Evolutionary conservation across 2,888 invertebrate species (phyloP), one percentile per base, ranked within the genome.

Genomic region (Galeopsomyia nigrocyanea): DNA sequence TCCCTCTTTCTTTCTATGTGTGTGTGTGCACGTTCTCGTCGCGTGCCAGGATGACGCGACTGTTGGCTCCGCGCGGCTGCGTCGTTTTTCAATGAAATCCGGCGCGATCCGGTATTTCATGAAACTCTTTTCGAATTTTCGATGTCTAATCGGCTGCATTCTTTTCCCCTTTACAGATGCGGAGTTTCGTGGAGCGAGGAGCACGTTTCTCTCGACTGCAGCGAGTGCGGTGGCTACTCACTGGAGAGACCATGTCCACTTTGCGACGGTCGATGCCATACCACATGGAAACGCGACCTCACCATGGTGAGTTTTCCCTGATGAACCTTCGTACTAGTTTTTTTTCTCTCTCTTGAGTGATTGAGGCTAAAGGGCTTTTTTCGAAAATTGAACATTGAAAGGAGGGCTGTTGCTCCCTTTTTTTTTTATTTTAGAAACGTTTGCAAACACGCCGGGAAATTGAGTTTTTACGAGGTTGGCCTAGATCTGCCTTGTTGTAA

Each of bases 151-250:
- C 21, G 5, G 0, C 7, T 60, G 9, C 16, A 1, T 19, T 50
- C 5, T 21, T 3, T 16, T 21, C 7, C 0, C 16, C 19, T 56
- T 81, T 85, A 22, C 83, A 91, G 90, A 81, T 95, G 94, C 86
- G 93, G 94, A 65, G 93, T 94, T 31, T 92, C 92, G 78, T 95
- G 94, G 94, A 90, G 90, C 79, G 92, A 93, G 81, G 91, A 92
- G 79, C 93, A 94, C 84, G 92, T 93, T 56, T 92, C 93, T 10
- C 87, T 93, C 60, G 93, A 93, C 83, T 95, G 94, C 85, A 88
- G 90, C 62, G 94, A 95, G 84, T 95, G 94, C 83, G 94, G 94
- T 56, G 93, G 94, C 67, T 94, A 93, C 82, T 91, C 93, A 69
- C 88, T 94, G 81, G 89, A 91, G 79, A 88, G 94, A 78, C 93